Conservation (phyloP, 1,140 invertebrate species). For the Drosophila pallidifrons region DNA sequence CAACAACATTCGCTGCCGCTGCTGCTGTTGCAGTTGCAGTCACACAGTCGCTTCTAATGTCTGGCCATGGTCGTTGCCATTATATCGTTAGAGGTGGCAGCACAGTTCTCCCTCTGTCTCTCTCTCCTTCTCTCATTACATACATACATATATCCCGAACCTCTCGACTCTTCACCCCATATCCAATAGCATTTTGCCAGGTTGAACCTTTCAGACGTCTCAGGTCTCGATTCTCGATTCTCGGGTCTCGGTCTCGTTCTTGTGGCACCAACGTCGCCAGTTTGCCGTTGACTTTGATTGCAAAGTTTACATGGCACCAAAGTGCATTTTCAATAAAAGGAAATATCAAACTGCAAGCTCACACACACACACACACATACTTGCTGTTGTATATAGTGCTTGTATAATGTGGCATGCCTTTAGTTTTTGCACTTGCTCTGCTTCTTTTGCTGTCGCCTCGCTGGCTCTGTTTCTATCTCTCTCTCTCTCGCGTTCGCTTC, state of each 20-base stretch:
- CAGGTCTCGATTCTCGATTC: slow-evolving; percentile 1
- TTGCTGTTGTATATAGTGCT: slow-evolving; percentile 8
- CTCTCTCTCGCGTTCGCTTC: slow-evolving; percentile 1
- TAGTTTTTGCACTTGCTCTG: slow-evolving; percentile 70
- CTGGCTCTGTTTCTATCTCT: slow-evolving; percentile 12
- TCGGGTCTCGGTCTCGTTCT: slow-evolving; percentile 52
- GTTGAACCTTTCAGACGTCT: slow-evolving; percentile 41
- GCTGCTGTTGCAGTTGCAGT: slow-evolving; percentile 34
- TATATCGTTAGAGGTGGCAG: slow-evolving; percentile 78
- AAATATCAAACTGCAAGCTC: slow-evolving; percentile 74
- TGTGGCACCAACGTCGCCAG: slow-evolving; percentile 50
- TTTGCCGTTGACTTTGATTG: slow-evolving; percentile 75
- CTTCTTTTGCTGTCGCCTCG: slow-evolving; percentile 27
- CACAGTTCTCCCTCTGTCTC: neutral
- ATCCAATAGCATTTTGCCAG: slow-evolving; percentile 12
- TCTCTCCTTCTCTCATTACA: no score
- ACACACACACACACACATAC: slow-evolving; percentile 31
- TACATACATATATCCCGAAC: neutral
- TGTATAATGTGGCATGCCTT: slow-evolving; percentile 59
- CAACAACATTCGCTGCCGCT: slow-evolving; percentile 30
- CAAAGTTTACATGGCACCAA: slow-evolving; percentile 82
- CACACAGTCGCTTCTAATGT: slow-evolving; percentile 65
- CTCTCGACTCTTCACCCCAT: neutral
- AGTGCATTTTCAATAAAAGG: slow-evolving; percentile 82
- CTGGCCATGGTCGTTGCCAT: slow-evolving; percentile 76